Evolutionary conservation across 2,888 invertebrate species (phyloP), one percentile per base, ranked within the genome.

Genomic region (Camptogramma bilineatum): DNA sequence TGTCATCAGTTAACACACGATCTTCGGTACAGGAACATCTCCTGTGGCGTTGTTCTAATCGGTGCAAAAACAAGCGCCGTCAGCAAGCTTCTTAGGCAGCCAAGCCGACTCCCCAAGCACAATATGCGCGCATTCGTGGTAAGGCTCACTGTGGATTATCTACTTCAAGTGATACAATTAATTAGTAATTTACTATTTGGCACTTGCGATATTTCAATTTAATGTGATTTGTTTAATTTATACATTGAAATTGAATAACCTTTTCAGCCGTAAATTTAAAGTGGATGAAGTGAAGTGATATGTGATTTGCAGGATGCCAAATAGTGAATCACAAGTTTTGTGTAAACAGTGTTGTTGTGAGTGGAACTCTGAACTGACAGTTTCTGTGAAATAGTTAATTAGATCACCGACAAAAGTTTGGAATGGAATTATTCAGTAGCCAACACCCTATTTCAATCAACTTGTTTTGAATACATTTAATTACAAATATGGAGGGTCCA

Each of bases 91-190:
- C 79, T 75, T 70, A 74, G 66, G 75, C 70, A 74, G 65, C 67
- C 71, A 66, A 75, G 69, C 72, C 77, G 78, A 75, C 73, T 73
- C 70, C 71, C 77, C 86, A 90, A 77, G 84, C 83, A 76, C 84
- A 91, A 86, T 84, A 93, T 93, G 93, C 91, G 93, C 76, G 83
- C 88, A 76, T 91, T 93, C 74, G 83, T 92, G 93, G 93, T 93
- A 88, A 93, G 93, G 88, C 73, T 72, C 66, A 84, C 81, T 80
- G 80, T 78, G 71, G 76, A 61, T 67, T 73, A 39, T 39, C 34
- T 39, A 66, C 34, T 34, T 28, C 10, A 57, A 56, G 60, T 57
- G 60, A 42, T 28, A 39, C n/a, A 4, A 62, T 42, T 68, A 66
- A 64, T 72, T 70, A n/a, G n/a, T n/a, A 34, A 64, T 70, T 69